phyloP scores from a whole-genome alignment of 2,888 invertebrate species.

The Amiota communis region DNA sequence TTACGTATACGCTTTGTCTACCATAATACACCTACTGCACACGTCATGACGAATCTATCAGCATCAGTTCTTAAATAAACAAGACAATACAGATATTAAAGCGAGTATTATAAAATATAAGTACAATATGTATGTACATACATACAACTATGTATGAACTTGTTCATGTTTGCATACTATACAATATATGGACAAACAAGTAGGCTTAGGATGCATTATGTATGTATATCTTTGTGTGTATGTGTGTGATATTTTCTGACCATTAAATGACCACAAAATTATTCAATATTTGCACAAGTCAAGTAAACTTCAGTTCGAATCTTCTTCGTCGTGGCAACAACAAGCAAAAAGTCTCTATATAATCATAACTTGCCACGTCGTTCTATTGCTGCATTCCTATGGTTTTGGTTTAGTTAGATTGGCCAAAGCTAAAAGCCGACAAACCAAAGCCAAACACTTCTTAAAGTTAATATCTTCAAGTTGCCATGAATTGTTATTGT shows the following conservation, averaged over 20 bases:
- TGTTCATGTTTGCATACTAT: no score
- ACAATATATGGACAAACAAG: background rate
- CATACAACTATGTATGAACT: no score
- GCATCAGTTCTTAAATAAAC: no score
- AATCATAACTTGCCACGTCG: no score
- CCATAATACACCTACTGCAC: no score
- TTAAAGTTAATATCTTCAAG: background rate
- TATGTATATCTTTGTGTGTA: background rate
- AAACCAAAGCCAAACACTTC: slow-evolving; percentile 15
- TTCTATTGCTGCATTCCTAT: no score
- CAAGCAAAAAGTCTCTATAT: background rate
- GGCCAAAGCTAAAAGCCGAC: background rate
- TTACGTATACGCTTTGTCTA: no score
- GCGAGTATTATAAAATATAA: no score
- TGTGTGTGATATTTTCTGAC: background rate
- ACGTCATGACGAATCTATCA: no score
- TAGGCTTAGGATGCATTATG: background rate
- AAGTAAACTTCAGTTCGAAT: background rate
- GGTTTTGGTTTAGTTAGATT: no score
- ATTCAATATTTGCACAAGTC: slow-evolving; percentile 25
- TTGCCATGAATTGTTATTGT: background rate
- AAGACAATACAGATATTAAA: no score
- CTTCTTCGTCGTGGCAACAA: background rate
- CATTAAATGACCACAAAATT: slow-evolving; percentile 31
- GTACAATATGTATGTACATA: no score